phyloP scores from a whole-genome alignment of 2,888 invertebrate genomes.

The Drosophila conformis region DNA sequence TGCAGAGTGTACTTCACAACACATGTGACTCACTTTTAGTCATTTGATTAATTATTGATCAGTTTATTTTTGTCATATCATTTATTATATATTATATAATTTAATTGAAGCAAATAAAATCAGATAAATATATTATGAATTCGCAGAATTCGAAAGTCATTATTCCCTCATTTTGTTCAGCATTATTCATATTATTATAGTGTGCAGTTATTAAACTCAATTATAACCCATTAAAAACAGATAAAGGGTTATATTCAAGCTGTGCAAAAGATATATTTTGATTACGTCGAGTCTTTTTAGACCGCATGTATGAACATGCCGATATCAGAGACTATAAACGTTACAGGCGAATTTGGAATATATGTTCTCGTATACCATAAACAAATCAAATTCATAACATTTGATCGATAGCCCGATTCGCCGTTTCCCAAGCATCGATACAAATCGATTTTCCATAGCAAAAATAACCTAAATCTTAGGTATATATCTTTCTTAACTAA shows the following conservation, averaged over 20 bases:
- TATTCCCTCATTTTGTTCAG: neutral
- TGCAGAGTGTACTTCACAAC: neutral
- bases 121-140: neutral
- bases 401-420: neutral
- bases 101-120: neutral
- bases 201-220: neutral
- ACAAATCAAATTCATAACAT: too few species aligned
- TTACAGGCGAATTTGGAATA: neutral
- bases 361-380: neutral
- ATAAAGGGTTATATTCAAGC: neutral
- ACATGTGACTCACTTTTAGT: neutral
- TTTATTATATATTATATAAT: neutral
- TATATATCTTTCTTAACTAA: neutral
- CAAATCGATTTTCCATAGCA: neutral
- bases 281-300: neutral
- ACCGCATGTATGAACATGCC: neutral
- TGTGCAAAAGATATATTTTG: neutral
- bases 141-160: neutral
- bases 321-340: neutral
- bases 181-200: neutral
- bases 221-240: neutral
- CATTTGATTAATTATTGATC: neutral
- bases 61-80: constrained; percentile 8
- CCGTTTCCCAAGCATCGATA: neutral
- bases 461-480: accelerated